Evolutionary conservation across 2,888 invertebrate species (phyloP), one percentile per base, ranked within the genome.

Genomic region (Aleiodes testaceus): DNA sequence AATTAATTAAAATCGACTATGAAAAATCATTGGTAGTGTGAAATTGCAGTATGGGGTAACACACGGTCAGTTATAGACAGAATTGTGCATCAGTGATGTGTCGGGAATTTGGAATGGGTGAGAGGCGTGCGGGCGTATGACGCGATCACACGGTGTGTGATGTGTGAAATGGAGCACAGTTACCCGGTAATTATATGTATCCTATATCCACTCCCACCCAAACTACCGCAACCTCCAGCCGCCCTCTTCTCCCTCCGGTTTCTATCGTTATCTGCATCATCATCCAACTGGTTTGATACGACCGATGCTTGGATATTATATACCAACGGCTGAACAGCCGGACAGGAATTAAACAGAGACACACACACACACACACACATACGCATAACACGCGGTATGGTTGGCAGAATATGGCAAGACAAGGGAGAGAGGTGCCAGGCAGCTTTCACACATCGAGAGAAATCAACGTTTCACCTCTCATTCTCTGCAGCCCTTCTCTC

Each of bases 71-170:
- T 59, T 59, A 59, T 59, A 59, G 59, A 59, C 59, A 59, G 59
- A 59, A 59, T 45, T 65, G 65, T 65, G 49, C 50, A 49, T 65
- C 65, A 50, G 36, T 59, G 42, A 59, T 59, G 59, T 59, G 59
- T 59, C 42, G 59, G 59, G 22, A 47, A 50, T 61, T 52, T 52
- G 50, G 66, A 47, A 20, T 67, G 55, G 47, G 47, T 20, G 36
- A 50, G 49, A 68, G 66, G 49, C 70, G 72, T 36, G 72, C 66
- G 72, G 65, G 75, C 72, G 75, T 77, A 78, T 79, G 77, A 78
- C 77, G 78, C 76, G 79, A 81, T 84, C 84, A 84, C 75, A 84
- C 79, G 78, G 83, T 85, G 81, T 84, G 81, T 84, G 84, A 85
- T 84, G 84, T 85, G 85, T 87, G 87, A 85, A 86, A 86, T 86